phyloP scores from a whole-genome alignment of 2,888 invertebrate genomes.

The Escarpia spicata region DNA sequence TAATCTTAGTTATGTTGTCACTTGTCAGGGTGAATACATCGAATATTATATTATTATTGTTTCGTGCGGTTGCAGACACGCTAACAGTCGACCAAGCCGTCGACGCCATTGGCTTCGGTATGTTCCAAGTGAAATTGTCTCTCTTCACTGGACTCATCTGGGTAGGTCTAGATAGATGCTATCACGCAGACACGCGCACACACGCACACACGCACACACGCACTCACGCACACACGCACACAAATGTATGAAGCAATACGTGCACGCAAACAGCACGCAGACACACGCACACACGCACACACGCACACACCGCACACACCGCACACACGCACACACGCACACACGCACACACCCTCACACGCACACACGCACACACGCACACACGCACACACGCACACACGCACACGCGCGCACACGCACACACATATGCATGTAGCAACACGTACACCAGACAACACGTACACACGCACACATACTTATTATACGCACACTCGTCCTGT shows the following conservation, averaged over 20 bases:
- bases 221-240: background rate
- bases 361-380: no score
- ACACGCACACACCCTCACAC: background rate
- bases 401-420: no score
- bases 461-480: no score
- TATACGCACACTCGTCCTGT: background rate
- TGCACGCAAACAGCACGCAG: background rate
- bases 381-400: no score
- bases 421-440: no score
- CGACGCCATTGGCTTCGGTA: constrained; percentile 68
- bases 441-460: no score
- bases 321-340: background rate
- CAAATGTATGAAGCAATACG: background rate
- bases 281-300: background rate
- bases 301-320: background rate
- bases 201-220: background rate
- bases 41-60: background rate
- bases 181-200: background rate
- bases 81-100: constrained; percentile 68
- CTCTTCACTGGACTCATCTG: constrained; percentile 68
- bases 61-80: constrained; percentile 50
- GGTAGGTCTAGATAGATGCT: constrained; percentile 61
- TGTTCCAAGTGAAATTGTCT: constrained; percentile 68
- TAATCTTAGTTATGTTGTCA: no score
- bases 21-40: no score